Base-by-base conservation (phyloP, 2,888 invertebrate species). In the Lasioglossum leucozonium region DNA sequence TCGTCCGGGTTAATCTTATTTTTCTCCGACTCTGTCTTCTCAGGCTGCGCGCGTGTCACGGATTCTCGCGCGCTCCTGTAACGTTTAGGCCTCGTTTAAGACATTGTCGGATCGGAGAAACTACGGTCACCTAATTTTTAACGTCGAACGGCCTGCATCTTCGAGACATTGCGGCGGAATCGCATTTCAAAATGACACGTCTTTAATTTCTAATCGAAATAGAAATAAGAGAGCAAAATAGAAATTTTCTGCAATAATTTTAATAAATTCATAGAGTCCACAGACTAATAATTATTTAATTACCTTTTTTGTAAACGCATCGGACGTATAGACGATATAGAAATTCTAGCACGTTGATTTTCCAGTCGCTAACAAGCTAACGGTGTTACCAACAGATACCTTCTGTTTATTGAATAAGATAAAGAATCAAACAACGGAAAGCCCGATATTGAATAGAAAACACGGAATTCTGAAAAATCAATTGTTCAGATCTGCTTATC, bases 1-100 rank as follows among this genome's bases (percentile, higher is more conserved):
- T 22, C 40, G n/a, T 81, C 34, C 80, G 62, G 40, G 26, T 37
- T 75, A 62, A 84, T 77, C 77, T 75, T 73, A 44, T 83, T 85
- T 79, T 83, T 82, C 34, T 47, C 55, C 40, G 4, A 34, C 2
- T 34, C 40, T 40, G n/a, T 58, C 67, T 30, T 65, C n/a, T 22
- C 22, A n/a, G 16, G 8, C 62, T n/a, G 13, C 42, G 13, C 42
- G 58, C 62, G 62, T 58, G n/a, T 81, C 40, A 47, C 44, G 6
- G 0, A 34, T 22, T 42, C 34, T 13, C 34, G 47, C 18, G 18
- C 13, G 65, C 65, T 65, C 34, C 10, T 34, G 34, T 65, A 34
- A 4, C 72, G 65, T 51, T 79, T 67, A 55, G 16, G 5, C 26
- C 13, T 13, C 65, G 67, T 79, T 81, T 37, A 22, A 22, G 22